A percentile compares a stretch with the other conserved stretches of the same genome.
Conservation (phyloP, 2,888 invertebrate genomes). For the Philopedon plagiatum region DNA sequence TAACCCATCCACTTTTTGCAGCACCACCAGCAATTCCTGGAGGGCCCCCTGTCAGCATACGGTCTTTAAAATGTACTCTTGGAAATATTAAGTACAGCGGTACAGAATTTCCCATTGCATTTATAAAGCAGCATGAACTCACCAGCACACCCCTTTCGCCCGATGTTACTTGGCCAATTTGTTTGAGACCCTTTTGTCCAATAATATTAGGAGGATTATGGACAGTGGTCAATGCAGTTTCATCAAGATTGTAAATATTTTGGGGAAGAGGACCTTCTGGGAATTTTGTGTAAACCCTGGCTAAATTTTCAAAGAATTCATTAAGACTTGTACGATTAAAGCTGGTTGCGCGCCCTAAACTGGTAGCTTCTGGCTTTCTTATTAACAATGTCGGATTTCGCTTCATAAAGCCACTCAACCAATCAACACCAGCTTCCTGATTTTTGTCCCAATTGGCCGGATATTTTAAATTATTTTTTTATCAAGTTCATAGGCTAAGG, state of each 20-base stretch:
- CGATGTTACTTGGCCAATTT: slow-evolving; percentile 24
- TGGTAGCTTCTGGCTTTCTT: too few species aligned
- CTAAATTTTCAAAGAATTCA: too few species aligned
- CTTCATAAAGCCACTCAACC: too few species aligned
- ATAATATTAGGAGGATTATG: slow-evolving; percentile 53
- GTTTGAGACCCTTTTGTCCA: slow-evolving; percentile 45
- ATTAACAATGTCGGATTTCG: too few species aligned
- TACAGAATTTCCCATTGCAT: slow-evolving; percentile 11
- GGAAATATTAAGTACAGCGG: slow-evolving; percentile 3
- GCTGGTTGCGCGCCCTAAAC: background rate
- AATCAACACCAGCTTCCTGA: too few species aligned
- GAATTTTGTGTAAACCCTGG: background rate
- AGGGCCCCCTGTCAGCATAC: background rate
- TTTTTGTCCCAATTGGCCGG: too few species aligned
- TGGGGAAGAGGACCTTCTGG: slow-evolving; percentile 22
- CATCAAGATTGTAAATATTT: too few species aligned
- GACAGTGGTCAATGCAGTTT: slow-evolving; percentile 10
- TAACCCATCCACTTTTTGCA: slow-evolving; percentile 20
- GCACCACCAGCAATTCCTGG: slow-evolving; percentile 18
- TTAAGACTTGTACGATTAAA: background rate
- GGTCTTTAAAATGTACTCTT: background rate
- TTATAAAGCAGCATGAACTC: background rate
- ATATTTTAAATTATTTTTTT: too few species aligned
- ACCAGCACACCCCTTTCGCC: too few species aligned
- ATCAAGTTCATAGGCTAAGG: too few species aligned